Evolutionary conservation across 2,888 invertebrate genomes (phyloP).

Genomic region (Amitus sp.): DNA sequence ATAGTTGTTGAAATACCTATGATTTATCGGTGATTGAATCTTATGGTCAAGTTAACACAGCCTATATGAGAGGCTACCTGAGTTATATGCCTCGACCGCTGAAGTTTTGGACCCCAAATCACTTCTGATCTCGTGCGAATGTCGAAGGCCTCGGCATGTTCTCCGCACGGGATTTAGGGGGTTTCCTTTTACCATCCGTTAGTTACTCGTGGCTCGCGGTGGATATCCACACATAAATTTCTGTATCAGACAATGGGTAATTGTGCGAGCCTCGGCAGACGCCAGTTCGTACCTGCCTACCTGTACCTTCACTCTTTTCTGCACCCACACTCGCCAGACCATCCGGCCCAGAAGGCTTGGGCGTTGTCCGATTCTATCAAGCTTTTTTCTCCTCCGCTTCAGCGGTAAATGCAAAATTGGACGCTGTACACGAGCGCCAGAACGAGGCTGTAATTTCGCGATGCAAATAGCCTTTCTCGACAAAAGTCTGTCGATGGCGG

Average conservation of each 20-base stretch:
- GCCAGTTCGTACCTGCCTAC: constrained; percentile 45
- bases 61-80: no score
- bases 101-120: constrained; percentile 60
- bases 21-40: constrained; percentile 17
- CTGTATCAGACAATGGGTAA: constrained; percentile 65
- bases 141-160: constrained; percentile 51
- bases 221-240: constrained; percentile 63
- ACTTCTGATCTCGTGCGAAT: constrained; percentile 55
- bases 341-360: constrained; percentile 47
- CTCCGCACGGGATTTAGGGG: constrained; percentile 49
- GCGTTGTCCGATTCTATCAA: constrained; percentile 54
- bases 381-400: constrained; percentile 5
- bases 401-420: not conserved
- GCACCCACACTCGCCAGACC: constrained; percentile 15
- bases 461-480: not conserved
- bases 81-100: constrained; percentile 42
- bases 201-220: constrained; percentile 55
- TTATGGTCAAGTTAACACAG: no score
- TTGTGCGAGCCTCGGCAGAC: constrained; percentile 58
- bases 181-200: constrained; percentile 53
- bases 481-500: not conserved
- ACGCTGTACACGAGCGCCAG: not conserved
- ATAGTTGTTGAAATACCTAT: constrained; percentile 28
- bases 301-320: constrained; percentile 24
- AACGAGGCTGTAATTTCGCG: not conserved